These are phyloP conservation scores for Hydraecia micacea DNA, from an alignment of 2,888 invertebrate species.

Conservation along the genomic window DNA sequence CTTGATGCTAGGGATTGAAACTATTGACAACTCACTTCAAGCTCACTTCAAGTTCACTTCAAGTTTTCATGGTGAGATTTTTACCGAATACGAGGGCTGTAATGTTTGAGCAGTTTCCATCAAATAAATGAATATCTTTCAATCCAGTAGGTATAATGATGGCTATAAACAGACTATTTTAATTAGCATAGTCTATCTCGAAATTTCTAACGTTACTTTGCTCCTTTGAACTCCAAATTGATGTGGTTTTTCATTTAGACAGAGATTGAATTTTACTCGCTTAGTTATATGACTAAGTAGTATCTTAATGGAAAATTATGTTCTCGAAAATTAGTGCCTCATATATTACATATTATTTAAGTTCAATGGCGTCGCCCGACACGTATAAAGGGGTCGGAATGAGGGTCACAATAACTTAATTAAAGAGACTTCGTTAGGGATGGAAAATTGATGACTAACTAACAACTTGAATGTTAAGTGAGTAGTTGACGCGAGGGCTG, in stretches of 20 bases:
- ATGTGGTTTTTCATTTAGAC: constrained; percentile 19
- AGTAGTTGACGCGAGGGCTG: constrained; percentile 64
- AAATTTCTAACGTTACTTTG: constrained; percentile 17
- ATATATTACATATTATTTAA: constrained; percentile 47
- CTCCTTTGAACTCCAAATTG: constrained; percentile 26
- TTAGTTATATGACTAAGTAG: constrained; percentile 16
- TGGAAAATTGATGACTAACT: constrained; percentile 77
- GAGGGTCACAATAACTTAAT: constrained; percentile 76
- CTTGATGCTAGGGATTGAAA: no score
- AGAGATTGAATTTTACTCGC: constrained; percentile 27
- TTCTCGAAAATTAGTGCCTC: constrained; percentile 48
- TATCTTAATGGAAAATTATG: constrained; percentile 35
- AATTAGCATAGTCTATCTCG: constrained; percentile 8
- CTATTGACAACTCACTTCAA: no score
- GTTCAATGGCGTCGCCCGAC: constrained; percentile 52
- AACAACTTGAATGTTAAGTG: constrained; percentile 74
- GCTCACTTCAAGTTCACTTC: no score
- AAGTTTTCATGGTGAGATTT: no score
- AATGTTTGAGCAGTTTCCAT: constrained; percentile 4
- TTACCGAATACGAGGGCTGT: no score
- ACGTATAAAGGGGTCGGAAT: constrained; percentile 62
- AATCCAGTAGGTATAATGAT: constrained; percentile 2
- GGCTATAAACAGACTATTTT: constrained; percentile 28
- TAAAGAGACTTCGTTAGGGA: constrained; percentile 75
- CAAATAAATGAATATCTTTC: constrained; percentile 14